Evolutionary conservation across 53 echinoderm and acorn worm species (phyloP).

Genomic region (Echinometra lucunter): DNA sequence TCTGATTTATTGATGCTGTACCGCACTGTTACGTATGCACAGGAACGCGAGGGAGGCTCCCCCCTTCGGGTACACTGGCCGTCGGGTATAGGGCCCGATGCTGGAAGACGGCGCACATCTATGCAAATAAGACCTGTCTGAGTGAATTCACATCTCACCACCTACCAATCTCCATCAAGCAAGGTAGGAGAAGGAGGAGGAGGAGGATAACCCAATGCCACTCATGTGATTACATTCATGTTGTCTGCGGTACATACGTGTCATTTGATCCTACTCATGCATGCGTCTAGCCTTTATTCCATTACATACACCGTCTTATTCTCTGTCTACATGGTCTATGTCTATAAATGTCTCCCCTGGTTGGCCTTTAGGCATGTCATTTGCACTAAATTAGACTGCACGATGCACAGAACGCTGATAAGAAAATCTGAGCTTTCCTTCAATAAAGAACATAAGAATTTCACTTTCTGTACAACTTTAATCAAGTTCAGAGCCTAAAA

Average conservation of each 20-base stretch:
- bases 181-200: neutral
- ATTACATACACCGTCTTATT: neutral
- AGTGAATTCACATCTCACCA: slow-evolving; percentile 34
- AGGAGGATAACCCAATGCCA: neutral
- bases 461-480: neutral
- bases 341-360: neutral
- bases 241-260: slow-evolving; percentile 3
- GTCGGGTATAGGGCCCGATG: neutral
- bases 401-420: neutral
- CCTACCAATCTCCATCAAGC: slow-evolving; percentile 14
- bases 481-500: neutral
- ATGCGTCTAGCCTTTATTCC: neutral
- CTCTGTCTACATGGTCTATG: neutral
- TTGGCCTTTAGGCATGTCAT: neutral
- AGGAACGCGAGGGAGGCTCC: neutral
- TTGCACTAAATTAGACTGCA: neutral
- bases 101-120: neutral
- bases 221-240: slow-evolving; percentile 37
- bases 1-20: neutral
- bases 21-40: neutral
- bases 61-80: neutral
- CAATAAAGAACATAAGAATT: neutral
- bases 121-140: slow-evolving; percentile 31
- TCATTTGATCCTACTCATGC: slow-evolving; percentile 14
- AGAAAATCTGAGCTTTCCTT: neutral